Evolutionary conservation across 2,888 invertebrate species (phyloP), one percentile per base, ranked within the genome.

Genomic region (Cataglyphis livida): DNA sequence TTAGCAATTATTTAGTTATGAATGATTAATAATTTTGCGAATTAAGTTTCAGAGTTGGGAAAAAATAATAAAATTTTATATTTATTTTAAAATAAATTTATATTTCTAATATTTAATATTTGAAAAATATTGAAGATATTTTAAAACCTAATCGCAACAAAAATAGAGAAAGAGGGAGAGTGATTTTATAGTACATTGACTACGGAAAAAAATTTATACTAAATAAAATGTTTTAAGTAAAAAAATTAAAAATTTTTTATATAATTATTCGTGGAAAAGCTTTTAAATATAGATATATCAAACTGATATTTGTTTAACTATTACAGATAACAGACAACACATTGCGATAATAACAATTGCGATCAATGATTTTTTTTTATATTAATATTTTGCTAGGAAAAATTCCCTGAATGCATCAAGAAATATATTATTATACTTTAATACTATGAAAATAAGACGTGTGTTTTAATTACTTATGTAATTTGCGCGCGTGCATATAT

Each of bases 61-160:
- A 44, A 2, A 44, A 44, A 15, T 15, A 44, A 15, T 44, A 44
- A 15, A 44, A 44, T 15, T 44, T 44, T 44, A 41, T 41, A 44
- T 44, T 44, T 44, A 44, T 15, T 44, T 44, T 44, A 12, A 15
- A 44, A 12, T 44, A 44, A 15, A 15, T 44, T 44, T 44, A 44
- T 1, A 44, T 35, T n/a, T 18, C 15, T 21, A 54, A 70, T 35
- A 21, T 54, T 15, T 28, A 7, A 44, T 51, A 9, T 9, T 70
- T 18, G 35, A 70, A 70, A 21, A 70, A 35, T 70, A 35, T 41
- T 12, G 41, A 44, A 44, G 12, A 44, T 41, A 41, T 44, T 70
- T 51, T 12, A 9, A 51, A 51, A 12, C 15, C 48, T 68, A 35
- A 35, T 0, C 12, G 41, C 12, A 0, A 51, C 3, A 12, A 44